phyloP scores from a whole-genome alignment of 1,140 invertebrate genomes.

The Homarus americanus region DNA sequence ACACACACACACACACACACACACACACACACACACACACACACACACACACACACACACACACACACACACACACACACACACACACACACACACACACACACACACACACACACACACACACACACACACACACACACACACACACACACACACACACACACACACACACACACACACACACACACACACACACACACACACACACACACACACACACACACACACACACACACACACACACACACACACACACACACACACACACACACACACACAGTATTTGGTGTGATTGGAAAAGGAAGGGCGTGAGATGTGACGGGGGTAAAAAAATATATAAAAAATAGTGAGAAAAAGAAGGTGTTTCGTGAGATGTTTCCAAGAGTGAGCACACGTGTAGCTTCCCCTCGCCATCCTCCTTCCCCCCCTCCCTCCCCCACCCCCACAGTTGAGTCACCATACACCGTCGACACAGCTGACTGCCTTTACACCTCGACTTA shows the following conservation, averaged over 20 bases:
- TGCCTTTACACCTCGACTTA: no score
- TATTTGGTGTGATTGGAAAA: background rate
- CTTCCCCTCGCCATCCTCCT: no score
- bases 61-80: conserved; percentile 25
- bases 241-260: conserved; percentile 25
- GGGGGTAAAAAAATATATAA: no score
- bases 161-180: background rate
- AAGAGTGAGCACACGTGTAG: no score
- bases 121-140: conserved; percentile 27
- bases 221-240: conserved; percentile 27
- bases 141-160: conserved; percentile 19
- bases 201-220: conserved; percentile 27
- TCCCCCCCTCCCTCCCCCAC: no score
- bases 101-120: conserved; percentile 27
- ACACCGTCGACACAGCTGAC: no score
- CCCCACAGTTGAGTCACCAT: no score
- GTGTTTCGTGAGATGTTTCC: no score
- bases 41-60: conserved; percentile 20
- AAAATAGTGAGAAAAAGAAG: no score
- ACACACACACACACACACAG: conserved; percentile 18
- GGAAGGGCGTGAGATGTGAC: no score
- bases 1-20: conserved; percentile 24
- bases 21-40: conserved; percentile 14
- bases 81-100: background rate
- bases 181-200: conserved; percentile 27